Evolutionary conservation across 2,797 vertebrate genomes (phyloP).

Genomic region (Vultur gryphus): DNA sequence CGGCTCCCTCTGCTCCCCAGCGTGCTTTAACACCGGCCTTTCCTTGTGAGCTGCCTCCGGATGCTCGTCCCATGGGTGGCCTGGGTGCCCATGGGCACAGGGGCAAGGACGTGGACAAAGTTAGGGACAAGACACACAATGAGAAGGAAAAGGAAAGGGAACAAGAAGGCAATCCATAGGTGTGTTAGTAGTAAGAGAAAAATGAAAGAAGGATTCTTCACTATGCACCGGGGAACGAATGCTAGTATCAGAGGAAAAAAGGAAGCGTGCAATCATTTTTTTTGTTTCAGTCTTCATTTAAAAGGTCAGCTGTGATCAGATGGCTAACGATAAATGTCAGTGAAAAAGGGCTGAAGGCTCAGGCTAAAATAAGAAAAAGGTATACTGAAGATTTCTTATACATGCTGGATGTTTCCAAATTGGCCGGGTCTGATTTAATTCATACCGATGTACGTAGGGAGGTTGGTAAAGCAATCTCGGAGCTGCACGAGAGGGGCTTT

Average conservation of each 20-base stretch:
- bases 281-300: not conserved
- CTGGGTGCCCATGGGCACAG: not conserved
- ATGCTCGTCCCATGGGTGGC: accelerated
- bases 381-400: not conserved
- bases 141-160: not conserved
- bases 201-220: not conserved
- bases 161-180: accelerated
- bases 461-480: accelerated
- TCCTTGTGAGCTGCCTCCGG: accelerated
- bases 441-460: accelerated
- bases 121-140: not conserved
- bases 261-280: not conserved
- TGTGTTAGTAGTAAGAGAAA: not conserved
- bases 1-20: not conserved
- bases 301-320: not conserved
- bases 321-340: not conserved
- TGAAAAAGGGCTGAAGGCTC: not conserved
- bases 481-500: not conserved
- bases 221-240: not conserved
- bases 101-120: not conserved
- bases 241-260: not conserved
- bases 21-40: not conserved
- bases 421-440: accelerated
- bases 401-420: not conserved
- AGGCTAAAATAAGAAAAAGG: not conserved